Evolutionary conservation across 2,888 invertebrate genomes (phyloP), one percentile per base, ranked within the genome.

Genomic region (Stratiomys singularior): DNA sequence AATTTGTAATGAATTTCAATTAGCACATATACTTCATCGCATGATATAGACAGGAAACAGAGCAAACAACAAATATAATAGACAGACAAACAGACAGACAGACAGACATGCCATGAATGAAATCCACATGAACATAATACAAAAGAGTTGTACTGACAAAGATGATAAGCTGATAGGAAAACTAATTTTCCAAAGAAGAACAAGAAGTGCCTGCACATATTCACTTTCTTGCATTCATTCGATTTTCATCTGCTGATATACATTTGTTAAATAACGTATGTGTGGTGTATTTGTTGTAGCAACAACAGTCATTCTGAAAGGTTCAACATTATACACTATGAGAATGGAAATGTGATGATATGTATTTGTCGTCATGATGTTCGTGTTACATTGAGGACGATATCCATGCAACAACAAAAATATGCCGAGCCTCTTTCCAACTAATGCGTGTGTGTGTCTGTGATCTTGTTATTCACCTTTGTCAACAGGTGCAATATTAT

Each of bases 401-500:
- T 52, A 52, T 37, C 37, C 37, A 18, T 52, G 7, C 52, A 52
- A 15, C 52, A 52, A 52, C 18, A 4, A 52, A 52, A 15, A 9
- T 44, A 9, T 4, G 52, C 7, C 52, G 52, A 52, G 52, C 52
- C 18, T 13, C 52, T 13, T 52, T 18, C 52, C 15, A n/a, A 4
- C 52, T 52, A 52, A 52, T 52, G 4, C 7, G 15, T 60, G 15
- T 15, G 52, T 52, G 52, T 52, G 15, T 13, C 11, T 27, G 44
- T 67, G 67, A 37, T 67, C 67, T 67, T 67, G 44, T 47, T 69
- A 69, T 47, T 69, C 72, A 72, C 72, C 56, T 72, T 56, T 56
- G 56, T 56, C 72, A 72, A 72, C 72, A 72, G 72, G 72, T 72
- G 72, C 56, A 28, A 56, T 30, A 56, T 72, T 72, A 72, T 69